Percentiles rank a stretch among this genome's conserved stretches.
These are phyloP conservation scores for Hipposideros armiger DNA, from an alignment of 2,113 vertebrate species.

Conservation along the genomic window DNA sequence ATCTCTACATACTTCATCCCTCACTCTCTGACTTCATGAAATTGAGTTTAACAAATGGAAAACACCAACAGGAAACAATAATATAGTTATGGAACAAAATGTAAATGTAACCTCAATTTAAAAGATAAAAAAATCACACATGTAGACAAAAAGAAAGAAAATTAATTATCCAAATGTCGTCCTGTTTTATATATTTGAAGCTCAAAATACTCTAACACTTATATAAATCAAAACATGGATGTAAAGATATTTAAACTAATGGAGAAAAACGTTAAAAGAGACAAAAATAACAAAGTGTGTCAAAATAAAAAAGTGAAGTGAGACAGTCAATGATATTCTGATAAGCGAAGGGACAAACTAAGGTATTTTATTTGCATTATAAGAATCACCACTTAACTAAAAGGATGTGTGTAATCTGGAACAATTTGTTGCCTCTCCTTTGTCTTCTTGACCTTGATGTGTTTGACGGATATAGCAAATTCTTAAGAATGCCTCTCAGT, in stretches of 20 bases:
- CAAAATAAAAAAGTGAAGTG: not conserved
- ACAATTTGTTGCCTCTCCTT: not conserved
- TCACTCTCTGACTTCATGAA: not conserved
- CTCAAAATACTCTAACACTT: not conserved
- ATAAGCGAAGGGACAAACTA: not conserved
- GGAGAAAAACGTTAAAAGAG: not conserved
- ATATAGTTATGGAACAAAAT: not conserved
- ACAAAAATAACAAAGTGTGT: not conserved
- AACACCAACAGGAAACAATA: not conserved
- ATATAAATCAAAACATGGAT: not conserved
- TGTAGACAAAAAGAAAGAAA: rapidly evolving
- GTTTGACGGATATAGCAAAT: not conserved
- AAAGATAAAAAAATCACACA: not conserved
- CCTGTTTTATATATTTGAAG: not conserved
- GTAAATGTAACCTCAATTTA: not conserved
- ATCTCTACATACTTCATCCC: rapidly evolving
- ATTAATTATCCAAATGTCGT: not conserved
- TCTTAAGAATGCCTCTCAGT: not conserved
- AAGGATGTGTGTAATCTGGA: not conserved
- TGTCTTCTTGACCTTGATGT: not conserved
- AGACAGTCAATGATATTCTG: not conserved
- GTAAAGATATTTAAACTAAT: not conserved
- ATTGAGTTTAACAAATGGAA: not conserved
- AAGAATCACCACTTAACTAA: not conserved
- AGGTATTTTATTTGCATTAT: not conserved